A percentile compares a stretch with the other conserved stretches of the same genome.
phyloP scores from a whole-genome alignment of 2,888 invertebrate genomes.

The Aphidius colemani region DNA sequence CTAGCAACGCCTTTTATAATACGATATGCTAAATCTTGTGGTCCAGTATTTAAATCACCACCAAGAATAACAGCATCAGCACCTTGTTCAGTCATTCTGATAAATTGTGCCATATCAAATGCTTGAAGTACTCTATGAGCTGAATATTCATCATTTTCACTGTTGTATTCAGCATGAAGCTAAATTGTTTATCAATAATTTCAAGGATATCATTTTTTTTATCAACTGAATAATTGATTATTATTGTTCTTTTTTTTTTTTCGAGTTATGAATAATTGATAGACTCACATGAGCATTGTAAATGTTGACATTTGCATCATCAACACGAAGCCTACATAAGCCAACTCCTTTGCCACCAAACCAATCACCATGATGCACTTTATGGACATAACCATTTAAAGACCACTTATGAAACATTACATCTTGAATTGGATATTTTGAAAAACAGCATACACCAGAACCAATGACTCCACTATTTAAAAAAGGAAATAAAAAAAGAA shows the following conservation, averaged over 20 bases:
- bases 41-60: constrained; percentile 94
- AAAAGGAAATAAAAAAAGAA: background rate
- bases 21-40: constrained; percentile 80
- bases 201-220: background rate
- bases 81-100: constrained; percentile 78
- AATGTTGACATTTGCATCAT: constrained; percentile 76
- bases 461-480: constrained; percentile 83
- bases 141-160: constrained; percentile 82
- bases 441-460: constrained; percentile 86
- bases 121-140: constrained; percentile 93
- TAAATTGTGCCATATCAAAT: constrained; percentile 92
- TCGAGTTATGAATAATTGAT: constrained; percentile 9
- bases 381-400: constrained; percentile 96
- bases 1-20: constrained; percentile 66
- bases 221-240: constrained; percentile 12
- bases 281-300: constrained; percentile 90
- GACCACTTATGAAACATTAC: constrained; percentile 92
- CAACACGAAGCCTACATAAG: constrained; percentile 73
- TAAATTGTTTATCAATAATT: constrained; percentile 54
- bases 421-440: constrained; percentile 81
- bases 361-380: constrained; percentile 97
- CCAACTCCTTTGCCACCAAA: constrained; percentile 97
- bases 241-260: background rate
- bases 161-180: constrained; percentile 94
- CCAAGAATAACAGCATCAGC: constrained; percentile 86